A percentile compares a stretch with the other conserved stretches of the same genome.
Conservation (phyloP, 2,797 vertebrate genomes). For the Eupleurogrammus muticus region DNA sequence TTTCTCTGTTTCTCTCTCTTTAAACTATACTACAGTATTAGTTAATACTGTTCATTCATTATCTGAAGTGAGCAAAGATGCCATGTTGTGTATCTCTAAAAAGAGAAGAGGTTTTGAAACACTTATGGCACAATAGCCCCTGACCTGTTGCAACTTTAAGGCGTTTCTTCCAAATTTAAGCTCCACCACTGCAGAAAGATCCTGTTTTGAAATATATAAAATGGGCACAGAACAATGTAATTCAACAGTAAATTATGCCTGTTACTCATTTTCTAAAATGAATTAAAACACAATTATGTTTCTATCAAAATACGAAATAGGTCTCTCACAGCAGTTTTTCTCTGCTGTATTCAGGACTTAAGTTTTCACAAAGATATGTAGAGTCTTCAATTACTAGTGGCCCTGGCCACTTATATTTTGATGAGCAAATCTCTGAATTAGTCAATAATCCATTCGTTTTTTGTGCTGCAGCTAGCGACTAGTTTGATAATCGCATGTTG, state of each 20-base stretch:
- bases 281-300: background rate
- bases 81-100: conserved; percentile 44
- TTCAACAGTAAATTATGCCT: background rate
- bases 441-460: no score
- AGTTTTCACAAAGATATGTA: background rate
- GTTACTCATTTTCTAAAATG: background rate
- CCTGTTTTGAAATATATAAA: background rate
- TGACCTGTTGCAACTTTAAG: conserved; percentile 32
- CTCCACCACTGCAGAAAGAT: background rate
- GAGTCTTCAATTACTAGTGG: background rate
- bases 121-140: conserved; percentile 31
- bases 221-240: no score
- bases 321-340: background rate
- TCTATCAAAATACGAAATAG: background rate
- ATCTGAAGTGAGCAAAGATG: background rate
- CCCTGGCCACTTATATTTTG: background rate
- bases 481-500: no score
- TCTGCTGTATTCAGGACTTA: background rate
- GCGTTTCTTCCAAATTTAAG: conserved; percentile 12
- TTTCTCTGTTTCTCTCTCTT: no score
- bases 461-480: no score
- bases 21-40: background rate
- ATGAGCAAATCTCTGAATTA: background rate
- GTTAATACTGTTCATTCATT: background rate
- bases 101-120: conserved; percentile 55